Conservation (phyloP, 2,797 vertebrate genomes). For the Betta splendens region DNA sequence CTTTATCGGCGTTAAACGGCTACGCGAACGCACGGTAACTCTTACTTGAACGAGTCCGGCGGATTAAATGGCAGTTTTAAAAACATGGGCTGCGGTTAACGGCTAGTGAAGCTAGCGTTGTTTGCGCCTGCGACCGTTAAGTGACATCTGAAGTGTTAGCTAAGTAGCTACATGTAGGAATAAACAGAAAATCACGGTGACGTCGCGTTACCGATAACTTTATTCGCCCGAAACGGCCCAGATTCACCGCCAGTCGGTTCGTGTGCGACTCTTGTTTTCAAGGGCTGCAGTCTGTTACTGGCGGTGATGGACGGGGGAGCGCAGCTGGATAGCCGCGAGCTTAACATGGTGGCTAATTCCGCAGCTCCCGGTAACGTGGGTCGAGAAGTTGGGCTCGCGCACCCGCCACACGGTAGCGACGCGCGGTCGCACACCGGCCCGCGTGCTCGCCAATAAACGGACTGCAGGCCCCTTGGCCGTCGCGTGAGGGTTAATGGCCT, state of each 20-base stretch:
- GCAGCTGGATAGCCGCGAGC: constrained; percentile 50
- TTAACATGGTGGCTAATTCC: constrained; percentile 29
- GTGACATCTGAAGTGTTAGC: constrained; percentile 44
- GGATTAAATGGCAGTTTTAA: neutral
- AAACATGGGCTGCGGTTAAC: neutral
- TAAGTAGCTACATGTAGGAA: constrained; percentile 51
- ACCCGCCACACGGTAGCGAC: too few species aligned
- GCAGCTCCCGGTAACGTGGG: constrained; percentile 8
- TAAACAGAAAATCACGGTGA: constrained; percentile 1
- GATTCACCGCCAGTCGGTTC: neutral
- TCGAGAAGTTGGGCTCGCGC: neutral
- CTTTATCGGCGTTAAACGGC: neutral
- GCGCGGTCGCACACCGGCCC: too few species aligned
- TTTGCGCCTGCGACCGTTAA: neutral
- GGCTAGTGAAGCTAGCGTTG: constrained; percentile 25
- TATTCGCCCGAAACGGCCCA: fast-evolving
- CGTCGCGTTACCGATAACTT: neutral
- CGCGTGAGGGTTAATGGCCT: neutral
- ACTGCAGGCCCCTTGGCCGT: neutral
- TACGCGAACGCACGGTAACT: neutral
- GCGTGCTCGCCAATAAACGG: neutral
- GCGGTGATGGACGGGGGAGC: constrained; percentile 41
- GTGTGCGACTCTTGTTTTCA: neutral
- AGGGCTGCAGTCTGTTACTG: neutral
- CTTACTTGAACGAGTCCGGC: neutral